Conservation (phyloP, 30 jellyfish, hydroid and myxozoan species). For the Catostylus mosaicus region DNA sequence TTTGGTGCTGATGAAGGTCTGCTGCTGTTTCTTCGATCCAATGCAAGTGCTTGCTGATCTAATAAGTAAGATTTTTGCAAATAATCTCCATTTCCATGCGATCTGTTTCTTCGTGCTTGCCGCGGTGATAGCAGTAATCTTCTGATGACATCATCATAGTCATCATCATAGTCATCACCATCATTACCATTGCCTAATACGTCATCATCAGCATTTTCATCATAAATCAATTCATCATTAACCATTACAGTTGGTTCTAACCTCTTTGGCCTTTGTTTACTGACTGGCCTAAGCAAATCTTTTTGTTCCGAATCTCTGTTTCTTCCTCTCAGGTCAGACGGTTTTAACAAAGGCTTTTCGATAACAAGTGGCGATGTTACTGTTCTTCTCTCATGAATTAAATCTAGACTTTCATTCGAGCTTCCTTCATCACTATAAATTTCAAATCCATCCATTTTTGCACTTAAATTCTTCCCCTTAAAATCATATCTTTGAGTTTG, state of each 20-base stretch:
- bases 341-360: conserved; percentile 13
- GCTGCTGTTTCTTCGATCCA: neutral
- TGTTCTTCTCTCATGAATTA: neutral
- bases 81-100: neutral
- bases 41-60: neutral
- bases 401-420: neutral
- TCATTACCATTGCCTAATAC: no score
- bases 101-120: neutral
- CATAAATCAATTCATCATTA: neutral
- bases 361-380: conserved; percentile 13
- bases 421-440: conserved; percentile 16
- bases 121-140: neutral
- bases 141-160: neutral
- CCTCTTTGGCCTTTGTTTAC: neutral
- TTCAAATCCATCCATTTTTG: conserved; percentile 15
- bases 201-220: conserved; percentile 1
- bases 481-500: neutral
- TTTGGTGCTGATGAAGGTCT: neutral
- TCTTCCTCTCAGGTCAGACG: conserved; percentile 17
- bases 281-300: neutral
- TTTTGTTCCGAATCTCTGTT: neutral
- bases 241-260: neutral
- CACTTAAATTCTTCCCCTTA: neutral
- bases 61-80: neutral
- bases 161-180: conserved; percentile 5